Percentiles rank a stretch among this genome's conserved stretches.
These are phyloP conservation scores for Formicarius rufipectus DNA, from an alignment of 2,113 vertebrate species.

Conservation along the genomic window DNA sequence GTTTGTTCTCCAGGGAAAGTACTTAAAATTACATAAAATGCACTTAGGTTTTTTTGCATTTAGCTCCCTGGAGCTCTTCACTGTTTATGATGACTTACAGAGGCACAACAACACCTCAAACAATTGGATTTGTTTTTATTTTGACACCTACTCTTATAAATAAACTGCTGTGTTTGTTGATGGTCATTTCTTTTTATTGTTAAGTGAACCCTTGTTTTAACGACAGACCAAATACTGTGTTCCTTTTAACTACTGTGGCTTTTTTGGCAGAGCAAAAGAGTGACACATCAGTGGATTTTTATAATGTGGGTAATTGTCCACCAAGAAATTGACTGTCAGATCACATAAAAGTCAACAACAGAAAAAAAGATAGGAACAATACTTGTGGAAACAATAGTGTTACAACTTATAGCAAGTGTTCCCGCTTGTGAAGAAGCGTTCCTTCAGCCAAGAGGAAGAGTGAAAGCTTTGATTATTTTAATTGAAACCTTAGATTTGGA, in stretches of 20 bases:
- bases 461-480: background rate
- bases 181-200: background rate
- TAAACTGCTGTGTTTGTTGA: background rate
- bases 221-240: background rate
- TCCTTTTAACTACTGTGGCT: background rate
- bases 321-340: background rate
- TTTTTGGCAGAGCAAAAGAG: background rate
- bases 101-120: rapidly evolving
- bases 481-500: background rate
- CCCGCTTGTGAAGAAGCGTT: background rate
- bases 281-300: slow-evolving; percentile 26
- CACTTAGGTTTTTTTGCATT: background rate
- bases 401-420: background rate
- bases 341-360: background rate
- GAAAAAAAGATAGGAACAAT: background rate
- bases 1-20: background rate
- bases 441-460: background rate
- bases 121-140: background rate
- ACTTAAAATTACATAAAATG: background rate
- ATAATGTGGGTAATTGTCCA: slow-evolving; percentile 4
- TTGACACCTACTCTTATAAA: background rate
- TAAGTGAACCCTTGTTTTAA: background rate
- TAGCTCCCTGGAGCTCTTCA: background rate
- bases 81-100: background rate
- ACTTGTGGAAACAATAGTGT: background rate